A percentile compares a stretch with the other conserved stretches of the same genome.
Conservation (phyloP, 2,113 vertebrate genomes). For the human region DNA sequence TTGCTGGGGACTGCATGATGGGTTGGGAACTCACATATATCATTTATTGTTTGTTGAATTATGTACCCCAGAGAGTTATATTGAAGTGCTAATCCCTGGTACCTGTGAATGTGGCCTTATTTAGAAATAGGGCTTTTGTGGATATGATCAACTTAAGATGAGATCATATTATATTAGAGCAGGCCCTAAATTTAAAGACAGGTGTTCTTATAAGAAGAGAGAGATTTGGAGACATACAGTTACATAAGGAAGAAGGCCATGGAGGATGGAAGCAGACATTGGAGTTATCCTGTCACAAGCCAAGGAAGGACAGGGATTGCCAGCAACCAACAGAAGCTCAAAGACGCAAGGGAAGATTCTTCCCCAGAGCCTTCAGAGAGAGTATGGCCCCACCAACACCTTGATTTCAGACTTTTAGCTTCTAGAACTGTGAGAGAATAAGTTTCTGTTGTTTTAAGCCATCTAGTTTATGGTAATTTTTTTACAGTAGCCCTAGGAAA, state of each 20-base stretch:
- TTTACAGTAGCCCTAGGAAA: not conserved
- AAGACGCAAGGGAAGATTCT: not conserved
- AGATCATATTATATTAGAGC: not conserved
- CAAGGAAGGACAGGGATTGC: not conserved
- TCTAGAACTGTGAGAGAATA: not conserved
- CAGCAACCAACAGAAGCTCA: not conserved
- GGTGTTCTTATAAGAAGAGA: not conserved
- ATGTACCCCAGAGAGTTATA: not conserved
- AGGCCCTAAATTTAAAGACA: not conserved
- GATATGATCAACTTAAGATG: not conserved
- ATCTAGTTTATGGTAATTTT: not conserved
- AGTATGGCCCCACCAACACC: not conserved
- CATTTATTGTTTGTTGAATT: not conserved
- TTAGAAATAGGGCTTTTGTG: not conserved
- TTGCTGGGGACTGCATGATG: not conserved
- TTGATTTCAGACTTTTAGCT: not conserved
- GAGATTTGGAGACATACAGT: not conserved
- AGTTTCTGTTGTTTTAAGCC: not conserved
- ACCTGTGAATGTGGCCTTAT: not conserved
- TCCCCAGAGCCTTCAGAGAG: too few species aligned
- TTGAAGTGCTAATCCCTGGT: not conserved
- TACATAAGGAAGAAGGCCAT: not conserved
- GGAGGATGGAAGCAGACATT: not conserved
- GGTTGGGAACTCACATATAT: not conserved
- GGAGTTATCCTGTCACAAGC: not conserved